These are phyloP conservation scores for Parnassius smintheus DNA, from an alignment of 2,888 invertebrate species.

Conservation along the genomic window DNA sequence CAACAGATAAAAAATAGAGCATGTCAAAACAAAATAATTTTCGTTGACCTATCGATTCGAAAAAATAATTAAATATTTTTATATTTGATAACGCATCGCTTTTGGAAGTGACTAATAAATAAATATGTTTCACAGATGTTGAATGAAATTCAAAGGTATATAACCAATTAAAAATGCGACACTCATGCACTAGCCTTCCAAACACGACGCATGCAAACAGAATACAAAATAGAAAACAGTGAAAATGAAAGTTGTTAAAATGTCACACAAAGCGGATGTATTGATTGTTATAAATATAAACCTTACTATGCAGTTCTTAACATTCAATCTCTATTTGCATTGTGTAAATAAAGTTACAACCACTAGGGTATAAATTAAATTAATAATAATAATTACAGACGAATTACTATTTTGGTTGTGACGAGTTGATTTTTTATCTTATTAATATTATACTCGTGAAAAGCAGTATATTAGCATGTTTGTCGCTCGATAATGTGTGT, in stretches of 20 bases:
- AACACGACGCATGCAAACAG: slow-evolving; percentile 17
- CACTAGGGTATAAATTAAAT: slow-evolving; percentile 25
- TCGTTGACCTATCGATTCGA: too few relatives aligned
- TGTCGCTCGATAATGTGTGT: too few relatives aligned
- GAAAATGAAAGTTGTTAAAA: slow-evolving; percentile 10
- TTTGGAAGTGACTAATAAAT: neutral
- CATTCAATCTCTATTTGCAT: slow-evolving; percentile 12
- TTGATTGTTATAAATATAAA: slow-evolving; percentile 15
- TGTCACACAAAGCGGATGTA: slow-evolving; percentile 6
- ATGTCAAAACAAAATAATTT: too few relatives aligned
- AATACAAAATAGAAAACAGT: slow-evolving; percentile 5
- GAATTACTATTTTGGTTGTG: slow-evolving; percentile 12
- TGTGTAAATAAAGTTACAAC: slow-evolving; percentile 22
- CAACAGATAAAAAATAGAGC: too few relatives aligned
- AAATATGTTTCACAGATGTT: neutral
- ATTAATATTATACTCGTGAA: too few relatives aligned
- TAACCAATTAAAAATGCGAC: neutral
- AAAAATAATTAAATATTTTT: too few relatives aligned
- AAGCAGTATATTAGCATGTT: too few relatives aligned
- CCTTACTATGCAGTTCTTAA: slow-evolving; percentile 5
- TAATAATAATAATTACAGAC: neutral
- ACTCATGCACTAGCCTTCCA: slow-evolving; percentile 10
- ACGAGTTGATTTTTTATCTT: neutral
- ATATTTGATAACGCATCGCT: neutral
- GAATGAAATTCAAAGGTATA: neutral